Conservation (phyloP, 2,797 vertebrate genomes). For the Typhlichthys subterraneus region DNA sequence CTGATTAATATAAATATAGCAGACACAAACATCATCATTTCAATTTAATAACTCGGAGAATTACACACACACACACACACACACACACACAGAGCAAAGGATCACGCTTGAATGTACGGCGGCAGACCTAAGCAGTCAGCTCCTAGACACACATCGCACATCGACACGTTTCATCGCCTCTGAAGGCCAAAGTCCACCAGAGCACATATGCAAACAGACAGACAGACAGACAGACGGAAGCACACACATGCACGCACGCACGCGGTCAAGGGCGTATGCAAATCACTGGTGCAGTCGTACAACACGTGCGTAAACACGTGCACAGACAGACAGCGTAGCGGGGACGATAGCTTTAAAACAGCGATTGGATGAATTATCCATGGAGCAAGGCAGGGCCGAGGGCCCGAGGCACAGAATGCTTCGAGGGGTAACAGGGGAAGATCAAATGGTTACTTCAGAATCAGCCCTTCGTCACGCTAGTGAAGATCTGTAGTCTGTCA, state of each 20-base stretch:
- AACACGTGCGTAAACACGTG: neutral
- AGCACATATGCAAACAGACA: neutral
- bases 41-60: neutral
- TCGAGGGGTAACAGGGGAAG: slow-evolving; percentile 20
- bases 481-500: slow-evolving; percentile 55
- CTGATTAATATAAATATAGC: too few relatives aligned
- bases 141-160: too few relatives aligned
- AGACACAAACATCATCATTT: too few relatives aligned
- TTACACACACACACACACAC: neutral
- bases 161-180: too few relatives aligned
- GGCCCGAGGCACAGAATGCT: neutral
- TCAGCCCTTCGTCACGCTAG: slow-evolving; percentile 47
- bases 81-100: neutral
- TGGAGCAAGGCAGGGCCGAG: neutral
- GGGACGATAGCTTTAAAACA: slow-evolving; percentile 49
- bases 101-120: too few relatives aligned
- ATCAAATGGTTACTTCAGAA: slow-evolving; percentile 61
- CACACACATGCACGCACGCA: neutral
- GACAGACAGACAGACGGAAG: neutral
- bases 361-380: slow-evolving; percentile 50
- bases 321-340: slow-evolving; percentile 14
- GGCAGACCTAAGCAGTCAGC: too few relatives aligned
- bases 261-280: neutral
- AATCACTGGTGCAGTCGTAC: neutral
- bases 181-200: too few relatives aligned